Evolutionary conservation across 2,113 vertebrate species (phyloP), one percentile per base, ranked within the genome.

Genomic region (Urocitellus parryii): DNA sequence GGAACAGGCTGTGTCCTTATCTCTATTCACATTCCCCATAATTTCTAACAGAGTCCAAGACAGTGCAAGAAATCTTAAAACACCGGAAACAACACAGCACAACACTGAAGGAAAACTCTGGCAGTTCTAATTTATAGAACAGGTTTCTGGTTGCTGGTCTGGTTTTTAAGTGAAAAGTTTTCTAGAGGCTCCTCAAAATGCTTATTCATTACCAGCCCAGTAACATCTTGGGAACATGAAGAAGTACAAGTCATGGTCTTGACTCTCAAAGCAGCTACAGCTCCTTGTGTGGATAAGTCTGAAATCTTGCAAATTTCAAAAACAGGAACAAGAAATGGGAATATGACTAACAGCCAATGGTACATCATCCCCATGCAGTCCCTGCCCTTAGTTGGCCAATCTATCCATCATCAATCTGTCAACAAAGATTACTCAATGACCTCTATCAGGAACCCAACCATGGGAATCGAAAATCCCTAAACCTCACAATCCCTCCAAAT

Each of bases 261-360:
- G n/a, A 67, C 20, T 27, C 34, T 53, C 42, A 86, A 39, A 88
- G 72, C 34, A 61, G 74, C 48, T 13, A 56, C 22, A 29, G 48
- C 42, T 70, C 63, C 89, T 25, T 39, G 56, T 34, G 63, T 24
- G 56, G 68, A 56, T 2, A 4, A 80, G 68, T 76, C 48, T 20
- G 20, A 91, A 61, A 45, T 67, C n/a, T 20, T 58, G 45, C 56
- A 91, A 24, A 63, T 51, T 72, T 70, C 73, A 45, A 85, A 51
- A 56, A 82, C 29, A 90, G 77, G 95, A 95, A 82, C 1, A 34
- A 96, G 74, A 80, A 34, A 37, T 12, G 24, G 78, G 67, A 51
- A 79, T 48, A 7, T 67, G 89, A 96, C 65, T 84, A 90, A 89
- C 0, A 67, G 56, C 85, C 81, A 88, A 56, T 3, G 32, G 91